A percentile compares a stretch with the other conserved stretches of the same genome.
Conservation (phyloP, 1,140 invertebrate species). For the Orussus abietinus region DNA sequence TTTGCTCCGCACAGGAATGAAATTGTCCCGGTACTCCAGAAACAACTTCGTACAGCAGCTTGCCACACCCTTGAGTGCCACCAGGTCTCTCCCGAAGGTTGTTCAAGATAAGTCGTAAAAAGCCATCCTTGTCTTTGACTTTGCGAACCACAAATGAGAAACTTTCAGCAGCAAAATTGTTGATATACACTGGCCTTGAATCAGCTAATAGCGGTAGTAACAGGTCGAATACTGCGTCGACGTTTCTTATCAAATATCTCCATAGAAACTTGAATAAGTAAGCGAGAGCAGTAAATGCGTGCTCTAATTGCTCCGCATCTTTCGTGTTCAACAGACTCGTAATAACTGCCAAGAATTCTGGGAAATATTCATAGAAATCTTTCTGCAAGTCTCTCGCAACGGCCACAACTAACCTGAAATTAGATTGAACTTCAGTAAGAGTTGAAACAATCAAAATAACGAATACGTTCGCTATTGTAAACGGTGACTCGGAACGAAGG, state of each 20-base stretch:
- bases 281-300: constrained; percentile 76
- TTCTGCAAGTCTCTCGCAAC: constrained; percentile 79
- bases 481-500: too few relatives aligned
- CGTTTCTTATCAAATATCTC: constrained; percentile 75
- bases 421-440: constrained; percentile 16
- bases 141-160: constrained; percentile 90
- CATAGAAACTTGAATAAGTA: constrained; percentile 87
- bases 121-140: constrained; percentile 72
- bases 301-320: constrained; percentile 78
- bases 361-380: constrained; percentile 83
- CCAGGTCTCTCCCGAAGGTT: constrained; percentile 63
- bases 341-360: constrained; percentile 63
- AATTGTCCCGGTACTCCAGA: constrained; percentile 76
- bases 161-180: constrained; percentile 89
- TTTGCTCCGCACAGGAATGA: constrained; percentile 70
- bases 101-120: constrained; percentile 69
- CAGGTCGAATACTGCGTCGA: constrained; percentile 68
- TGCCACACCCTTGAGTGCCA: constrained; percentile 70
- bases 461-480: too few relatives aligned
- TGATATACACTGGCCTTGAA: constrained; percentile 72
- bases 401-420: constrained; percentile 74
- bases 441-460: too few relatives aligned
- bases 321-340: constrained; percentile 72
- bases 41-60: constrained; percentile 81
- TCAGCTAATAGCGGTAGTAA: constrained; percentile 73